Evolutionary conservation across 2,888 invertebrate species (phyloP).

Genomic region (Hydriomena furcata): DNA sequence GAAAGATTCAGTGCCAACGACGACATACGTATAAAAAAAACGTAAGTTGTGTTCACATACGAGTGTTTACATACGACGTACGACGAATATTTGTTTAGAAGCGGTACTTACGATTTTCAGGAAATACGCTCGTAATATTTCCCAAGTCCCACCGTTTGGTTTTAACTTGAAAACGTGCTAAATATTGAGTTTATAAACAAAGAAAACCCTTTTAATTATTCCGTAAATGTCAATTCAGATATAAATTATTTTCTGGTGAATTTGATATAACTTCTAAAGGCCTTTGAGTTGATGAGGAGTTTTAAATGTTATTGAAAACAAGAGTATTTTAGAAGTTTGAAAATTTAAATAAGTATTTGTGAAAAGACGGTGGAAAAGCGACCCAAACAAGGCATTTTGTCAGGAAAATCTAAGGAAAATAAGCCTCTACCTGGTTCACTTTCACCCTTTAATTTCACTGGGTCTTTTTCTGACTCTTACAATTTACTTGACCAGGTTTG

Average conservation of each 20-base stretch:
- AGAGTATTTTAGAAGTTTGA: too few relatives aligned
- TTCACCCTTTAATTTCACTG: too few relatives aligned
- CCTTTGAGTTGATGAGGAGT: conserved; percentile 4
- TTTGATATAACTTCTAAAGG: conserved; percentile 10
- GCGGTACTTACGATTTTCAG: background rate
- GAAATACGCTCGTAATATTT: background rate
- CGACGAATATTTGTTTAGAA: background rate
- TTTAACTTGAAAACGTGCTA: conserved; percentile 8
- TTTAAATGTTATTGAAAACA: background rate
- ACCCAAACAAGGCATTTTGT: too few relatives aligned
- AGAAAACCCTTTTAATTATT: conserved; percentile 16
- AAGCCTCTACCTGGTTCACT: too few relatives aligned
- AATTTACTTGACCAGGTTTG: too few relatives aligned
- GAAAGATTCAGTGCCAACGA: too few relatives aligned
- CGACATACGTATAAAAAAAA: too few relatives aligned
- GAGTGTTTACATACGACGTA: background rate
- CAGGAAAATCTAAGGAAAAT: too few relatives aligned
- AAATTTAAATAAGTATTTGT: too few relatives aligned
- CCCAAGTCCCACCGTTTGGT: background rate
- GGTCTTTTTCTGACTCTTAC: too few relatives aligned
- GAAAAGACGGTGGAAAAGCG: too few relatives aligned
- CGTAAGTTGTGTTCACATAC: too few relatives aligned
- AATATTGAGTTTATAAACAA: conserved; percentile 20
- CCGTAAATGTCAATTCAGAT: conserved; percentile 10
- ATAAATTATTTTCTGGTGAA: conserved; percentile 15